Evolutionary conservation across 2,797 vertebrate genomes (phyloP).

Genomic region (Oryzias dopingdopingensis): DNA sequence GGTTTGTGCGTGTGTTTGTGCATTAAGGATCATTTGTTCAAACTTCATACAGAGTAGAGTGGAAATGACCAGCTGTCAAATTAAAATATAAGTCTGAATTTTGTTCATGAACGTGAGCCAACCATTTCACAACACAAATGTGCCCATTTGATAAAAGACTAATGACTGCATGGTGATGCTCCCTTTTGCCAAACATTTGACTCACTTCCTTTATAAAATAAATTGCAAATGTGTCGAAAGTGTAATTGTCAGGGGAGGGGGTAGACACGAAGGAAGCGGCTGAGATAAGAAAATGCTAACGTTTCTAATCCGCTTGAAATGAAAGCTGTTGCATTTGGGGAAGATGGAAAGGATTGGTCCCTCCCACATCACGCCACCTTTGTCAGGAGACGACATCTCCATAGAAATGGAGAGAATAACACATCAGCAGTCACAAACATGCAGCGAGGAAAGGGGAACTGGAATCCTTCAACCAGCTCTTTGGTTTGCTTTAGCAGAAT

Average conservation of each 20-base stretch:
- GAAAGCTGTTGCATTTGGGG: constrained; percentile 37
- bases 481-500: constrained; percentile 2
- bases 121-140: constrained; percentile 37
- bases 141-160: constrained; percentile 31
- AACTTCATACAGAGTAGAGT: constrained; percentile 33
- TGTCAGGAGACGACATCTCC: constrained; percentile 14
- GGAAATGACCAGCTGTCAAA: constrained; percentile 38
- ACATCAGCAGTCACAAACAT: constrained; percentile 1
- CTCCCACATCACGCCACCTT: constrained; percentile 42
- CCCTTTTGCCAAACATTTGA: background rate
- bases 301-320: constrained; percentile 59
- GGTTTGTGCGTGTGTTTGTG: background rate
- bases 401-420: constrained; percentile 26
- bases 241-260: constrained; percentile 25
- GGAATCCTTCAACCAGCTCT: background rate
- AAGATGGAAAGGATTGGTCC: constrained; percentile 32
- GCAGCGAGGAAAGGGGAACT: background rate
- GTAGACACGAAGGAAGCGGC: constrained; percentile 44
- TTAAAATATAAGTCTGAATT: constrained; percentile 47
- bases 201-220: background rate
- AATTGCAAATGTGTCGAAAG: constrained; percentile 12
- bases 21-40: constrained; percentile 8
- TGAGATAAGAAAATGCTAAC: constrained; percentile 63
- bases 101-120: constrained; percentile 31
- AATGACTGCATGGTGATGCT: background rate